A percentile compares a stretch with the other conserved stretches of the same genome.
These are phyloP conservation scores for Myrmophylax atrothorax DNA, from an alignment of 2,113 vertebrate genomes.

Conservation along the genomic window DNA sequence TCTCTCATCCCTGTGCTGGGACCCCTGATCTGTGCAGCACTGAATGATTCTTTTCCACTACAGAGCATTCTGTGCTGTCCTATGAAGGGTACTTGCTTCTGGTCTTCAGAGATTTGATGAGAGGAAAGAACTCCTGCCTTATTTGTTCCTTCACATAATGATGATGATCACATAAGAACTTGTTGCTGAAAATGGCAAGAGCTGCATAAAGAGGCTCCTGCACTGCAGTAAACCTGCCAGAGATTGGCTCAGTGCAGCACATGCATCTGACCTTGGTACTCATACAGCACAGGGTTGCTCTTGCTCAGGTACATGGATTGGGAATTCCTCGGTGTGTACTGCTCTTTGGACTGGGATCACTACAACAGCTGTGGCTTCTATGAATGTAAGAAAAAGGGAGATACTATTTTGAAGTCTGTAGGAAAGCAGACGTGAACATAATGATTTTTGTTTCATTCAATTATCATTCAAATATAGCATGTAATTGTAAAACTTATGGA, in stretches of 20 bases:
- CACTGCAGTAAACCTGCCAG: too few relatives aligned
- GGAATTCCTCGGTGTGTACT: not conserved
- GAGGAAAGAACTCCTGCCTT: not conserved
- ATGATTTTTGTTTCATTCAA: slow-evolving; percentile 73
- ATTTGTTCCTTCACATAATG: not conserved
- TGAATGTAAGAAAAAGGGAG: not conserved
- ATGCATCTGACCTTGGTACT: not conserved
- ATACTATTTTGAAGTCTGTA: slow-evolving; percentile 34
- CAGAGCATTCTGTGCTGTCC: not conserved
- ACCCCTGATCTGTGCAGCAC: not conserved
- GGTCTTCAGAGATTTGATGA: not conserved
- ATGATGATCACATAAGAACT: not conserved
- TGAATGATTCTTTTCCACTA: not conserved
- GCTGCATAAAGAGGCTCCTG: not conserved
- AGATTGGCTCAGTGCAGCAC: too few relatives aligned
- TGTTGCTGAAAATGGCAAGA: not conserved
- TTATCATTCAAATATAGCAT: slow-evolving; percentile 81
- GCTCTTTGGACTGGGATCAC: not conserved
- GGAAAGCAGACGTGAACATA: slow-evolving; percentile 35
- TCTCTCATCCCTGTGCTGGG: not conserved
- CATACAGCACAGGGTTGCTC: not conserved
- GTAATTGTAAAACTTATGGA: slow-evolving; percentile 79
- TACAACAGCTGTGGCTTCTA: not conserved
- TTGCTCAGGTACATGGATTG: not conserved
- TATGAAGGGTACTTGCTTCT: fast-evolving